Conservation (phyloP, 2,888 invertebrate genomes). For the Campoletis raptor region DNA sequence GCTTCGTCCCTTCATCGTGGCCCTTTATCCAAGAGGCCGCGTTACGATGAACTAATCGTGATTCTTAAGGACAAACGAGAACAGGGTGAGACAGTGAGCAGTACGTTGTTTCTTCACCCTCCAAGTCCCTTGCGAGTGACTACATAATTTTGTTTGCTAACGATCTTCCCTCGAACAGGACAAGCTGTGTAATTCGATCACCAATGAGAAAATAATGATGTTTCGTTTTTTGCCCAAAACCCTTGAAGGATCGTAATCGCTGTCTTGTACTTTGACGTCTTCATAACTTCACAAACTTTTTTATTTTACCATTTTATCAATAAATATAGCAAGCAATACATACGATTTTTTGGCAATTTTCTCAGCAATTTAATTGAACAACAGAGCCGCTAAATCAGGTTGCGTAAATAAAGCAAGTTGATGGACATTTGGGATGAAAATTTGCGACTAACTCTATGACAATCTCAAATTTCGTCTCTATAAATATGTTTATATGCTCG, state of each 20-base stretch:
- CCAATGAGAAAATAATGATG: constrained; percentile 54
- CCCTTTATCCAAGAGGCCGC: constrained; percentile 25
- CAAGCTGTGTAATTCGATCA: constrained; percentile 54
- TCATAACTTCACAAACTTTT: constrained; percentile 2
- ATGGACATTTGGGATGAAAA: no score
- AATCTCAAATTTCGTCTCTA: no score
- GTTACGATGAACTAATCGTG: constrained; percentile 52
- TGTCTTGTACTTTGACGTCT: constrained; percentile 16
- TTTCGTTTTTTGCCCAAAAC: not conserved
- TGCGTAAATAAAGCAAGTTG: no score
- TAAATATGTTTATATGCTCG: no score
- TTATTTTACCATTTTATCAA: not conserved
- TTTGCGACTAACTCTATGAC: no score
- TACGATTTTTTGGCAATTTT: not conserved
- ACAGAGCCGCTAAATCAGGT: not conserved
- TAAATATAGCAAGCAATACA: not conserved
- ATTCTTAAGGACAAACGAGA: constrained; percentile 51
- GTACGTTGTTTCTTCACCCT: constrained; percentile 29
- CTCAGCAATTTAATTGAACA: not conserved
- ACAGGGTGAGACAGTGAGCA: constrained; percentile 7
- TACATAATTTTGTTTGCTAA: constrained; percentile 63
- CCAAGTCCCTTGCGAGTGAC: constrained; percentile 49
- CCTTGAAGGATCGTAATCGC: constrained; percentile 1
- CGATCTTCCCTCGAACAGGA: constrained; percentile 43
- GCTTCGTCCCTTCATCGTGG: constrained; percentile 3